Evolutionary conservation across 2,888 invertebrate genomes (phyloP).

Genomic region (Morpho achilles): DNA sequence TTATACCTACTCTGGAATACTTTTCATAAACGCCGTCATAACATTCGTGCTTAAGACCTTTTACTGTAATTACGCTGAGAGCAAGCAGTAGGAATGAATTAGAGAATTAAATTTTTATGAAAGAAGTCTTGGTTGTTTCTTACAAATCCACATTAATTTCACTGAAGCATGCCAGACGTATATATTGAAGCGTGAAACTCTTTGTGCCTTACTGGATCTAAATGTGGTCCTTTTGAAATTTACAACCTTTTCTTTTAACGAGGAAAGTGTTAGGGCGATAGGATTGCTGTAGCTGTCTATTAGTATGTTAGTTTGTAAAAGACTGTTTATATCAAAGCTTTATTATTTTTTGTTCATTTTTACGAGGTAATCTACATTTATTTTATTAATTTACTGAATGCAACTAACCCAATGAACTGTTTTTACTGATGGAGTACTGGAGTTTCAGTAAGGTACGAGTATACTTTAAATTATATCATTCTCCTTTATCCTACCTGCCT

Average conservation of each 20-base stretch:
- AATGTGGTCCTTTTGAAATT: slow-evolving; percentile 22
- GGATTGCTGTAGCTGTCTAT: slow-evolving; percentile 12
- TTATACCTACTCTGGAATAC: slow-evolving; percentile 60
- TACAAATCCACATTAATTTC: slow-evolving; percentile 38
- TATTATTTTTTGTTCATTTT: slow-evolving; percentile 6
- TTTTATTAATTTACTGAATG: neutral
- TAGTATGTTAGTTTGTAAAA: slow-evolving; percentile 12
- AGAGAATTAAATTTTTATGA: slow-evolving; percentile 70
- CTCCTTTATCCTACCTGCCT: too few species aligned
- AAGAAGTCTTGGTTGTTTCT: slow-evolving; percentile 67
- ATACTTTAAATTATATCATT: neutral
- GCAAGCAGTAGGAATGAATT: slow-evolving; percentile 59
- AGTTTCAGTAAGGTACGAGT: too few species aligned
- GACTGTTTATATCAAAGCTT: slow-evolving; percentile 5
- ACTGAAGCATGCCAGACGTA: slow-evolving; percentile 26
- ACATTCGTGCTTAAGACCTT: slow-evolving; percentile 76
- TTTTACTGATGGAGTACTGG: too few species aligned
- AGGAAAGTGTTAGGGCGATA: slow-evolving; percentile 16
- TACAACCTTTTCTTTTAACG: slow-evolving; percentile 19
- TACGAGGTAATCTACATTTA: neutral
- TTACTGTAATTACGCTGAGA: slow-evolving; percentile 70
- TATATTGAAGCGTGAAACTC: slow-evolving; percentile 26
- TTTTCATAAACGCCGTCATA: slow-evolving; percentile 77
- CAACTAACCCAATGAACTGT: too few species aligned
- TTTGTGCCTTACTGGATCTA: slow-evolving; percentile 21